Base-by-base conservation (phyloP, 2,797 vertebrate species). In the Eulemur mongoz region DNA sequence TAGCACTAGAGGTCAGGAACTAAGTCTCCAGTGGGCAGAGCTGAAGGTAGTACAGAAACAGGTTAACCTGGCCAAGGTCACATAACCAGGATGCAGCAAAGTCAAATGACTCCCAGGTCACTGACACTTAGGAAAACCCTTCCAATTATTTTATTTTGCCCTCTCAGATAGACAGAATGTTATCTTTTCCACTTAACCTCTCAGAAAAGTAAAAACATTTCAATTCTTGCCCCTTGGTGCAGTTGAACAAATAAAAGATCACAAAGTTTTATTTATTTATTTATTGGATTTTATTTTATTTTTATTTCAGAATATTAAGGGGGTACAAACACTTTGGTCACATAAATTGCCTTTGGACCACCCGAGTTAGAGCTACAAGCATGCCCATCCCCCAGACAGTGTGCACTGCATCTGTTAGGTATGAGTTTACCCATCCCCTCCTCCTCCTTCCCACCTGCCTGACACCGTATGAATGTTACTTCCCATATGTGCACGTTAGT, bases 61-160 rank as follows among this genome's bases (percentile, higher is more conserved):
- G 7, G 12, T 32, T 32, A 57, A 27, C 32, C n/a, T 38, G 40
- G 35, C 5, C 61, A 43, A n/a, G n/a, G 27, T 6, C 52, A 63
- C 35, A 59, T 0, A 20, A 27, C 35, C 52, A 57, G 65, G 35
- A 35, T 13, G 5, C 3, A 43, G 23, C 17, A 35, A 45, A 59
- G 23, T 14, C 20, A 75, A n/a, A 12, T 3, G 9, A 3, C 23
- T 54, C 10, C 15, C 20, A 40, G 5, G 22, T 7, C 43, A 20
- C n/a, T 35, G 8, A 5, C 0, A 3, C 4, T 8, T 11, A 1
- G 13, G 14, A 38, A 7, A 7, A 20, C 0, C 22, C 75, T 63
- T 22, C 23, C 5, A 14, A n/a, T 30, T 18, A 45, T 0, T n/a
- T 18, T 18, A 20, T 67, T 43, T 15, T 48, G 50, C 10, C 12